Conservation (phyloP, 2,797 vertebrate species). For the Remorina albescens region DNA sequence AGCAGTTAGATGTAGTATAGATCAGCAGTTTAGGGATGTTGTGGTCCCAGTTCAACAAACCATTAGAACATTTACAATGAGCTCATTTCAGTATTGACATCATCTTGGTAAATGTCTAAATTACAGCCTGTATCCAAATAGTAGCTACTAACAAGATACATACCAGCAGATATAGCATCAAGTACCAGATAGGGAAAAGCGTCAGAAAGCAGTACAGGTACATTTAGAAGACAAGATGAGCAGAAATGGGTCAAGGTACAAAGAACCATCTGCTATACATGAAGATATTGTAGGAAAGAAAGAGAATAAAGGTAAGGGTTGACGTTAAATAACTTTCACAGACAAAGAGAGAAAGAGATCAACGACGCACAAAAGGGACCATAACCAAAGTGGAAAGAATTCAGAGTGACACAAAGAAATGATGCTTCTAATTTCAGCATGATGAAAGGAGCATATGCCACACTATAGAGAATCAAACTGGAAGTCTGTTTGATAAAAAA, state of each 20-base stretch:
- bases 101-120: neutral
- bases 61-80: neutral
- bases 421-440: conserved; percentile 29
- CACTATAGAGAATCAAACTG: conserved; percentile 34
- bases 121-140: neutral
- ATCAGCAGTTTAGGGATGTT: neutral
- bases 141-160: conserved; percentile 24
- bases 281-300: conserved; percentile 2
- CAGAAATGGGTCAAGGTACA: conserved; percentile 13
- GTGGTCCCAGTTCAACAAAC: neutral
- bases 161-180: too few species aligned
- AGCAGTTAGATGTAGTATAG: neutral
- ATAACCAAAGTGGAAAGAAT: conserved; percentile 13
- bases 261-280: conserved; percentile 1
- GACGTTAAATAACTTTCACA: conserved; percentile 19
- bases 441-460: conserved; percentile 56
- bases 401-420: conserved; percentile 33
- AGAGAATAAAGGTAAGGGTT: neutral
- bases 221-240: conserved; percentile 18
- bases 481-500: conserved; percentile 35
- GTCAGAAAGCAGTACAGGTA: neutral
- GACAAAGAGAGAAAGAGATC: conserved; percentile 15
- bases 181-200: conserved; percentile 4
- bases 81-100: neutral
- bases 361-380: conserved; percentile 26